These are phyloP conservation scores for Chelon labrosus DNA, from an alignment of 2,797 vertebrate species.

Conservation along the genomic window DNA sequence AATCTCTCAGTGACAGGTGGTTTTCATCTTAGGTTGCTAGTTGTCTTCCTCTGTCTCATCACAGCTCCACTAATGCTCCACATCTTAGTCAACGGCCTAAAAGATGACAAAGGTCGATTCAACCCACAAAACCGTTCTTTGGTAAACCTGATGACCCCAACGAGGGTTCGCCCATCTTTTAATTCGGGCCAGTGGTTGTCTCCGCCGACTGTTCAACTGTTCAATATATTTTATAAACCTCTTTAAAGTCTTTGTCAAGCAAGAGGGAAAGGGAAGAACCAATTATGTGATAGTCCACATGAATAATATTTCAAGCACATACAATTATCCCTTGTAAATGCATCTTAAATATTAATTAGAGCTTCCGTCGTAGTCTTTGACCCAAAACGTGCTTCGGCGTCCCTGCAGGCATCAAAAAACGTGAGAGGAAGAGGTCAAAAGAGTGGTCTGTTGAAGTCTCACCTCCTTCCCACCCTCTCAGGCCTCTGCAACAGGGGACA, in stretches of 20 bases:
- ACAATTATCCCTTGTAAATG: background rate
- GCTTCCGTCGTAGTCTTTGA: background rate
- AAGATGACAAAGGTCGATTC: too few relatives aligned
- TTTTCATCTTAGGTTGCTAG: too few relatives aligned
- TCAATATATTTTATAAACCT: background rate
- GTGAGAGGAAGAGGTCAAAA: conserved; percentile 50
- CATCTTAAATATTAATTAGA: background rate
- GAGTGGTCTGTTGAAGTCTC: conserved; percentile 54
- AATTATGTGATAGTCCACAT: background rate
- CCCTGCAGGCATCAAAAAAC: conserved; percentile 28
- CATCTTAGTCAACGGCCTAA: too few relatives aligned
- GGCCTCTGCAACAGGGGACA: conserved; percentile 49
- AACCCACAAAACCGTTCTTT: too few relatives aligned
- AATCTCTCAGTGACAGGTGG: too few relatives aligned
- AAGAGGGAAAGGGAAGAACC: background rate
- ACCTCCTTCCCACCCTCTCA: conserved; percentile 47
- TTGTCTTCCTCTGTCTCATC: too few relatives aligned
- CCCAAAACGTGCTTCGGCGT: conserved; percentile 13
- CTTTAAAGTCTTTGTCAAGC: background rate
- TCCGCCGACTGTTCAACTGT: background rate
- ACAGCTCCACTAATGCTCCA: too few relatives aligned
- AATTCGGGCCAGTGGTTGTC: background rate
- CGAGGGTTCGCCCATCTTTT: too few relatives aligned
- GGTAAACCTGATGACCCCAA: too few relatives aligned
- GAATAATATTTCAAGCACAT: background rate